A percentile compares a stretch with the other conserved stretches of the same genome.
These are phyloP conservation scores for Sylvicola cinctus DNA, from an alignment of 2,888 invertebrate species.

Conservation along the genomic window DNA sequence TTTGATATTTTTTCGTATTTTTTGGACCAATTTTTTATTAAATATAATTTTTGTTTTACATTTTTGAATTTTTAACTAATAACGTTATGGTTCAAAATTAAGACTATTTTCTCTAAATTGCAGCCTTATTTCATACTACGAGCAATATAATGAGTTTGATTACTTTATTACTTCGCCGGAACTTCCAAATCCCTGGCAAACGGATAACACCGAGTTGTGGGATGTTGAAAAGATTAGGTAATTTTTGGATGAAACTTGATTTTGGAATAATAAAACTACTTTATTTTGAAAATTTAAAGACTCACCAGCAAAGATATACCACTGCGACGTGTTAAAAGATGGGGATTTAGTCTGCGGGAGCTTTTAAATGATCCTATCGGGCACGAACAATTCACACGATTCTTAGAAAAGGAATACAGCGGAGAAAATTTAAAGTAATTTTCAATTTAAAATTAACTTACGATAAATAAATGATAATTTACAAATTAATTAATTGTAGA, in stretches of 20 bases:
- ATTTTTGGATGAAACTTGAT: conserved; percentile 13
- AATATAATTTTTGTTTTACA: background rate
- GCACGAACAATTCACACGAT: conserved; percentile 84
- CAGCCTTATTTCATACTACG: conserved; percentile 76
- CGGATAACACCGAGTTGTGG: conserved; percentile 92
- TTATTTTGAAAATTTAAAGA: conserved; percentile 2
- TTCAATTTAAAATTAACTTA: conserved; percentile 1
- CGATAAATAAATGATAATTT: background rate
- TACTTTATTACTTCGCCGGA: conserved; percentile 84
- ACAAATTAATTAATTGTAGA: conserved; percentile 27
- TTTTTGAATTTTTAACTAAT: background rate
- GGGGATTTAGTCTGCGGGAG: conserved; percentile 94
- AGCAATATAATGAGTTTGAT: conserved; percentile 94
- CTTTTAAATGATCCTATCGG: conserved; percentile 88
- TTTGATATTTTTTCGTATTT: conserved; percentile 3
- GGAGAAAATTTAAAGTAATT: conserved; percentile 92
- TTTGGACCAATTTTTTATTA: conserved; percentile 1
- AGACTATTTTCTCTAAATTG: too few species aligned
- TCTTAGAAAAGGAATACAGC: conserved; percentile 95
- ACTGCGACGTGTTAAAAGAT: conserved; percentile 77
- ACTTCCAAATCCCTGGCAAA: conserved; percentile 91
- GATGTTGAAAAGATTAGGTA: conserved; percentile 84
- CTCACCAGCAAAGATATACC: conserved; percentile 68
- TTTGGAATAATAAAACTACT: conserved; percentile 2
- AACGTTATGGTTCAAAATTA: background rate